phyloP scores from a whole-genome alignment of 2,888 invertebrate genomes.

The Megastigmus dorsalis region DNA sequence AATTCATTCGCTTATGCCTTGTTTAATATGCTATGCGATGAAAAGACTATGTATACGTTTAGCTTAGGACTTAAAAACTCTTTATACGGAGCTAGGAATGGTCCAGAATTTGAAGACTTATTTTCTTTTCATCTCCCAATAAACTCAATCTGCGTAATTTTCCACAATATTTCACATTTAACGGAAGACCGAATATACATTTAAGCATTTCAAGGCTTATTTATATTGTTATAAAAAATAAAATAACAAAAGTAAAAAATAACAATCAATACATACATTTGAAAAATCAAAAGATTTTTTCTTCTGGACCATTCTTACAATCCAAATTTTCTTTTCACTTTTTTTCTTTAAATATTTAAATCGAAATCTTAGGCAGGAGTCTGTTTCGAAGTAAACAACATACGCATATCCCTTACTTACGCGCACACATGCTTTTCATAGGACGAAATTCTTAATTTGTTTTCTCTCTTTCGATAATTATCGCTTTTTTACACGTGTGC shows the following conservation, averaged over 20 bases:
- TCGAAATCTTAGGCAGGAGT: constrained; percentile 55
- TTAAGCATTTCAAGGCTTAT: constrained; percentile 24
- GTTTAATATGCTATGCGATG: constrained; percentile 66
- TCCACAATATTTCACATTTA: constrained; percentile 14
- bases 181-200: constrained; percentile 48
- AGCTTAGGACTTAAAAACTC: constrained; percentile 68
- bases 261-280: constrained; percentile 2
- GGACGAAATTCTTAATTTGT: constrained; percentile 51
- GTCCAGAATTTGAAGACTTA: constrained; percentile 57
- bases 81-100: constrained; percentile 66
- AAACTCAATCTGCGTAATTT: constrained; percentile 17
- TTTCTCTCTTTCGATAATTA: constrained; percentile 31
- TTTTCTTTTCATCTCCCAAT: not conserved
- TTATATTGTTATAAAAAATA: constrained; percentile 27
- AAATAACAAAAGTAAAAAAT: constrained; percentile 14
- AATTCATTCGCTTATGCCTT: constrained; percentile 68
- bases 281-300: constrained; percentile 18
- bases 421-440: constrained; percentile 37
- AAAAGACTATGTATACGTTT: constrained; percentile 68
- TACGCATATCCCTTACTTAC: constrained; percentile 41
- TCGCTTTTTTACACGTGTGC: constrained; percentile 55
- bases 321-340: constrained; percentile 28
- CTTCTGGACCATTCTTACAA: constrained; percentile 51
- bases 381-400: constrained; percentile 52
- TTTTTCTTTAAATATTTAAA: constrained; percentile 46